phyloP scores from a whole-genome alignment of 2,888 invertebrate genomes.

The Hedychridium roseum region DNA sequence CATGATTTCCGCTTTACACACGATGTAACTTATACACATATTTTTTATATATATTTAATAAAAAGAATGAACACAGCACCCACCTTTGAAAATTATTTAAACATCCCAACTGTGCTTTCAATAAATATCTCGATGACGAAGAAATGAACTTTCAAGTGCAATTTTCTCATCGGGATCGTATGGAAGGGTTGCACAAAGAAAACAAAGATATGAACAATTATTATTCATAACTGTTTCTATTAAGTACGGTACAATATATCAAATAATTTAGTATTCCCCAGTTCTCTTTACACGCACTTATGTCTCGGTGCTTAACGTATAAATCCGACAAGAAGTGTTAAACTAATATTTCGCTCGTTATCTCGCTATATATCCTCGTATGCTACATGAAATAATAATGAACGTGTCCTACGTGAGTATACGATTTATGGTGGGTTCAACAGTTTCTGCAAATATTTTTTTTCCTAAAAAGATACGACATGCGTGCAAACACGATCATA shows the following conservation, averaged over 20 bases:
- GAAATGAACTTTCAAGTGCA: no score
- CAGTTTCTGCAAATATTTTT: no score
- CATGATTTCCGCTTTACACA: constrained; percentile 57
- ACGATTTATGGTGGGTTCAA: no score
- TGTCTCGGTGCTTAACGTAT: constrained; percentile 19
- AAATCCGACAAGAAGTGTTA: constrained; percentile 14
- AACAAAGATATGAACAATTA: neutral
- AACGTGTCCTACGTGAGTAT: constrained; percentile 28
- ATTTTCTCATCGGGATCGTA: no score
- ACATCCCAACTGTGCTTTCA: neutral
- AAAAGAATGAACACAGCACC: constrained; percentile 43
- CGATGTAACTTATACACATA: constrained; percentile 61
- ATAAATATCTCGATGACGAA: neutral
- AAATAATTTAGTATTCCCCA: constrained; percentile 38
- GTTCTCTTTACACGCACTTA: constrained; percentile 31
- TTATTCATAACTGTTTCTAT: constrained; percentile 35
- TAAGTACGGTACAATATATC: constrained; percentile 38
- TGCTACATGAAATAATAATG: constrained; percentile 29
- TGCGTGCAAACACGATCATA: no score
- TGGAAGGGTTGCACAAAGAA: neutral
- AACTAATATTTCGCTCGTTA: constrained; percentile 27
- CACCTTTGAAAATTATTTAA: neutral
- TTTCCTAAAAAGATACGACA: no score
- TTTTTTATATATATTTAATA: constrained; percentile 64
- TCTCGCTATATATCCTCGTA: constrained; percentile 26